Percentiles rank a stretch among this genome's conserved stretches.
Conservation (phyloP, 2,888 invertebrate genomes). For the Cerastis rubricosa region DNA sequence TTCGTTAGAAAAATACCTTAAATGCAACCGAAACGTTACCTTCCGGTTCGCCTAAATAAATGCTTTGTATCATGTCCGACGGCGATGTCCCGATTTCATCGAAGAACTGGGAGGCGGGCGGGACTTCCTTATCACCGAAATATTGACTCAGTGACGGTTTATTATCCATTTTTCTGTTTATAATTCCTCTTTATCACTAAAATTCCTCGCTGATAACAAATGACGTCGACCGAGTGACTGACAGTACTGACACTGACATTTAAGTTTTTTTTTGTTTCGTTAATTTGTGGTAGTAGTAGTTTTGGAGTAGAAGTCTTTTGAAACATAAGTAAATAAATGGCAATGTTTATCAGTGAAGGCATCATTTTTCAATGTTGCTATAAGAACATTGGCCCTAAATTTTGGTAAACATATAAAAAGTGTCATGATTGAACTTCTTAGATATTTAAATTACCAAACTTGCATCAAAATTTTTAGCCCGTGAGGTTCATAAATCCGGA, state of each 20-base stretch:
- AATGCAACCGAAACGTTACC: conserved; percentile 68
- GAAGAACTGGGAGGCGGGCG: conserved; percentile 87
- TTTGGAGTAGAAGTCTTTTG: not conserved
- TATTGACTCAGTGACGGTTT: conserved; percentile 91
- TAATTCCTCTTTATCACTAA: conserved; percentile 44
- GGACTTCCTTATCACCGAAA: conserved; percentile 86
- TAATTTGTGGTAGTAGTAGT: not conserved
- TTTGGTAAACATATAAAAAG: not conserved
- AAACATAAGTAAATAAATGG: not conserved
- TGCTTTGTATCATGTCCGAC: conserved; percentile 88
- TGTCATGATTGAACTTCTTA: not conserved
- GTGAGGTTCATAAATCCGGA: not conserved
- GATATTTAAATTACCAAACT: not conserved
- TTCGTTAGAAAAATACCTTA: conserved; percentile 37
- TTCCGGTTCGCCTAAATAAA: conserved; percentile 85
- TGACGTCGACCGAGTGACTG: conserved; percentile 25
- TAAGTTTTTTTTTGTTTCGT: not conserved
- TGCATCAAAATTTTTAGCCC: not conserved
- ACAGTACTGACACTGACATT: conserved; percentile 12
- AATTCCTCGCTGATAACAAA: conserved; percentile 40
- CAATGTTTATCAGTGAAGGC: not conserved
- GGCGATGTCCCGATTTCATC: conserved; percentile 88
- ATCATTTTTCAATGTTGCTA: conserved; percentile 3
- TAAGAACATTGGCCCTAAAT: not conserved
- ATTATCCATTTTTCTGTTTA: conserved; percentile 82